phyloP scores from a whole-genome alignment of 2,797 vertebrate species.

The Trachops cirrhosus region DNA sequence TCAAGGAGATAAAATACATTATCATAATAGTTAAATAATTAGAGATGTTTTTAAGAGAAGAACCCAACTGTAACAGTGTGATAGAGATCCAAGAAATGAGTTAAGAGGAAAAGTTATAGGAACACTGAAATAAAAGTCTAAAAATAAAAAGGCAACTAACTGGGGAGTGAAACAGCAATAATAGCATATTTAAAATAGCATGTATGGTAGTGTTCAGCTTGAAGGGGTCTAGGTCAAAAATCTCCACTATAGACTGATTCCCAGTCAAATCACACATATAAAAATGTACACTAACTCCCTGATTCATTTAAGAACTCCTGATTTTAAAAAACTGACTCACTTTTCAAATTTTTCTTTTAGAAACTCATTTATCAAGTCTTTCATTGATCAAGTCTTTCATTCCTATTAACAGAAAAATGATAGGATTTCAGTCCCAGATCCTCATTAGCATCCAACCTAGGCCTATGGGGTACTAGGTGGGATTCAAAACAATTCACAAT shows the following conservation, averaged over 20 bases:
- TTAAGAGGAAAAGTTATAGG: neutral
- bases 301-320: neutral
- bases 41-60: neutral
- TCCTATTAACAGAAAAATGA: neutral
- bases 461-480: neutral
- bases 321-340: slow-evolving; percentile 23
- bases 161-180: neutral
- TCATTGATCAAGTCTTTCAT: neutral
- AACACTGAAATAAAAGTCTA: neutral
- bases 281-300: neutral
- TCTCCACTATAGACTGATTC: neutral
- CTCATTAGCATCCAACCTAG: neutral
- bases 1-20: slow-evolving; percentile 30
- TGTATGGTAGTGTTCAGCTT: neutral
- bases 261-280: neutral
- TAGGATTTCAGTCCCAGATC: neutral
- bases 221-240: neutral
- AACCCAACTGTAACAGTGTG: neutral
- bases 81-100: neutral
- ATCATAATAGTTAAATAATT: neutral
- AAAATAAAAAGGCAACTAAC: neutral
- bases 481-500: neutral
- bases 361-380: slow-evolving; percentile 4
- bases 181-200: neutral
- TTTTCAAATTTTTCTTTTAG: neutral